Base-by-base conservation (phyloP, 1,140 invertebrate species). In the Pseudomyrmex concolor region DNA sequence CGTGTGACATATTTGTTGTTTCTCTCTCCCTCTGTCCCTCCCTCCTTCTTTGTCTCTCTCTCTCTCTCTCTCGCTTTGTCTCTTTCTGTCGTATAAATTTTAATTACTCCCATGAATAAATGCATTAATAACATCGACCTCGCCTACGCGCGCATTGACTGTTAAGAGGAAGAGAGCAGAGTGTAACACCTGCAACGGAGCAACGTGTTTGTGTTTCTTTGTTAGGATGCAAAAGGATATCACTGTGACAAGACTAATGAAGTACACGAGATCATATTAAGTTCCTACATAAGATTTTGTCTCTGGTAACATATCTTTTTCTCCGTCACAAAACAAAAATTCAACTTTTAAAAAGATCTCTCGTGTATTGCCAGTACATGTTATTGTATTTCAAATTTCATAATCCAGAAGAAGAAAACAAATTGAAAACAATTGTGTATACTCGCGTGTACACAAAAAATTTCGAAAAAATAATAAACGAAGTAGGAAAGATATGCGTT, bases 81-180 rank as follows among this genome's bases (percentile, higher is more conserved):
- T 55, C 45, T 71, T 55, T 60, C 19, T 60, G 43, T 55, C 73
- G 67, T 64, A 81, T 81, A 82, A 84, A 89, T 89, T 89, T 89
- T 88, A 90, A 90, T 90, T 89, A 86, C 71, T 55, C 51, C 64
- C 74, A 70, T 82, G 84, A 89, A 84, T 89, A 86, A 84, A 89
- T 88, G 72, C 81, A 89, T 89, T 89, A 88, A 89, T 86, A 88
- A 80, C 34, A 64, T 55, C 74, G n/a, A 82, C 8, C 25, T 63
- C 43, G 81, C 71, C 84, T 59, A 88, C 86, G 60, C 67, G 51
- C 34, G 77, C 63, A 57, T 82, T 54, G 22, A 43, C 12, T 57
- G 17, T 1, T 13, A 34, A 66, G 55, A 54, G 51, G 7, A 12
- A 48, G 48, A 22, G 22, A 62, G 15, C 13, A 12, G 34, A 10